A percentile compares a stretch with the other conserved stretches of the same genome.
These are phyloP conservation scores for Trilocha varians DNA, from an alignment of 2,888 invertebrate genomes.

Conservation along the genomic window DNA sequence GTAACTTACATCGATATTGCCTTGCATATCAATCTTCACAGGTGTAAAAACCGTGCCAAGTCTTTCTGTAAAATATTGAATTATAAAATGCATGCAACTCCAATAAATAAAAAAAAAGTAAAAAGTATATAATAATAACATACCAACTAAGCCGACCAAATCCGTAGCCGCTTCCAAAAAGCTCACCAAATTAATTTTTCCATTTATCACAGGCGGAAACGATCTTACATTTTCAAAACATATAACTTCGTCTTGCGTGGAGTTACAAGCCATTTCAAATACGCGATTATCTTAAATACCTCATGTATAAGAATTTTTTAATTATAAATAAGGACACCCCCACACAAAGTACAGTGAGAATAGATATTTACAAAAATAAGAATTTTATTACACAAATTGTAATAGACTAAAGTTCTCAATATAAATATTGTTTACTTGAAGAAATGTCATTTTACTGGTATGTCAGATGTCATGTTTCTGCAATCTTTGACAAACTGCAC, in stretches of 20 bases:
- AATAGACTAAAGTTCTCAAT: no score
- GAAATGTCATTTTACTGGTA: no score
- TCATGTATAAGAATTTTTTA: conserved; percentile 4
- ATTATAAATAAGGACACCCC: conserved; percentile 17
- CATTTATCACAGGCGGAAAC: conserved; percentile 71
- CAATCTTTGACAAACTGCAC: no score
- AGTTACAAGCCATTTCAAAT: conserved; percentile 37
- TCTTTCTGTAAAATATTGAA: conserved; percentile 75
- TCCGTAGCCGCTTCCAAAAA: conserved; percentile 77
- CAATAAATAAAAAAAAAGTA: no score
- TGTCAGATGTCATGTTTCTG: no score
- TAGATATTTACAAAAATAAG: conserved; percentile 13
- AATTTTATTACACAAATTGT: conserved; percentile 14
- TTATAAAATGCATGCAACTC: no score
- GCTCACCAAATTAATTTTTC: conserved; percentile 72
- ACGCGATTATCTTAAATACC: background rate
- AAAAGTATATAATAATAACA: no score
- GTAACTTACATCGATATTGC: conserved; percentile 79
- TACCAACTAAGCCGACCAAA: conserved; percentile 78
- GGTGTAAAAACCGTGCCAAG: conserved; percentile 83
- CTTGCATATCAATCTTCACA: conserved; percentile 83
- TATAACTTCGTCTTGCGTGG: conserved; percentile 16
- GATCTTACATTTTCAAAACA: conserved; percentile 33
- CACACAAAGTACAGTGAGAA: no score
- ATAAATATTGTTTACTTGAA: no score